Base-by-base conservation (phyloP, 1,140 invertebrate genomes). In the Ptiloglossa arizonensis region DNA sequence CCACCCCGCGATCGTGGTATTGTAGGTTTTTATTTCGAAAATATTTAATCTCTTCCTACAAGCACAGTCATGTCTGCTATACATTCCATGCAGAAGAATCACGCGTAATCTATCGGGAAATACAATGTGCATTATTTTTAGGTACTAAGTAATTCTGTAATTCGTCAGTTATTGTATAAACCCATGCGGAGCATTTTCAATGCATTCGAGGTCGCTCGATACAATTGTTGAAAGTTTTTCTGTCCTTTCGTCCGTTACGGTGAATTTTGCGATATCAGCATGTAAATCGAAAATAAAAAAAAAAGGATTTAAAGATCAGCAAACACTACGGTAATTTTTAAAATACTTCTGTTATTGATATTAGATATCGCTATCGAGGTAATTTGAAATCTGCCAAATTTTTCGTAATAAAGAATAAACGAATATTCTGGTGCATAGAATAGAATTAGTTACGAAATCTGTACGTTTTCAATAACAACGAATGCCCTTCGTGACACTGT, bases 401-500 rank as follows among this genome's bases (percentile, higher is more conserved):
- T 8, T 3, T 46, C 35, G n/a, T 35, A 35, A 71, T 60, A 56
- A 3, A 32, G 48, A 46, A 24, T 32, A 22, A 72, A n/a, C n/a
- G 11, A 64, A 19, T 63, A 50, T n/a, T 62, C 32, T 22, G 57
- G 46, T 2, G 46, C 2, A 50, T 8, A 22, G n/a, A n/a, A 27
- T 46, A 2, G 5, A 8, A 24, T 22, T 41, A 70, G 24, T 5
- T 41, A 32, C 17, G 6, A 32, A 35, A 71, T 60, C n/a, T 57
- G 19, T 57, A 17, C 9, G 17, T 64, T 41, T 41, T 64, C 8
- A 38, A 59, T 27, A 35, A 11, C 17, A 73, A 64, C 46, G 46
- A 64, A 64, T 64, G 62, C 19, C 71, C 60, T 32, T 24, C 38
- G 27, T 56, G 27, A 41, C 62, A 35, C 72, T 56, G 50, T 19